Base-by-base conservation (phyloP, 2,888 invertebrate genomes). In the Athalia cordata region DNA sequence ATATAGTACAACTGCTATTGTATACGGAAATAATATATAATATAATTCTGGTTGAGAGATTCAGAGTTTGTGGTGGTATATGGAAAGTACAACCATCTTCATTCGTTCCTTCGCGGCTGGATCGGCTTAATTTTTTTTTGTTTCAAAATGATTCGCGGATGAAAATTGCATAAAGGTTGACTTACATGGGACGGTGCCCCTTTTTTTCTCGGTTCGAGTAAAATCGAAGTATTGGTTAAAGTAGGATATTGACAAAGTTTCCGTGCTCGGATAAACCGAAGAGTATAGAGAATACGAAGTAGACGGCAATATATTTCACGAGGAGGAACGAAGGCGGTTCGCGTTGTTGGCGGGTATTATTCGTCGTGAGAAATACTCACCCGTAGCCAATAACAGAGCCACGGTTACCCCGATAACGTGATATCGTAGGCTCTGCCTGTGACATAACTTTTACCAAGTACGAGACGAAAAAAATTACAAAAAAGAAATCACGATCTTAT, bases 191-290 rank as follows among this genome's bases (percentile, higher is more conserved):
- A 29, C 29, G 29, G 29, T 29, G 29, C 29, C 29, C 29, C 29
- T 29, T 29, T 29, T 29, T 55, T 55, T 55, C n/a, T n/a, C 55
- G 4, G 9, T 11, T 55, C 2, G 1, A 29, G 29, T 9, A 68
- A 52, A 8, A 11, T 3, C 50, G 0, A 68, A 47, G 5, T 65
- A n/a, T 64, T 66, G 13, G 50, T 6, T 7, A 15, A 49, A 66
- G 66, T 52, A 68, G 52, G 77, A 47, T 70, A 72, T 29, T 62
- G 64, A n/a, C 67, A 74, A 55, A 70, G 66, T 76, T 77, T n/a
- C 29, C 29, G 29, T 29, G 55, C 65, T 64, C 13, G 1, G 43
- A 8, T 11, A 65, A 5, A 65, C 65, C n/a, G 9, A 4, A 47
- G 13, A 5, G 52, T 11, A 4, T 68, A n/a, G 29, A 15, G 68